Evolutionary conservation across 2,888 invertebrate species (phyloP).

Genomic region (Candidula unifasciata): DNA sequence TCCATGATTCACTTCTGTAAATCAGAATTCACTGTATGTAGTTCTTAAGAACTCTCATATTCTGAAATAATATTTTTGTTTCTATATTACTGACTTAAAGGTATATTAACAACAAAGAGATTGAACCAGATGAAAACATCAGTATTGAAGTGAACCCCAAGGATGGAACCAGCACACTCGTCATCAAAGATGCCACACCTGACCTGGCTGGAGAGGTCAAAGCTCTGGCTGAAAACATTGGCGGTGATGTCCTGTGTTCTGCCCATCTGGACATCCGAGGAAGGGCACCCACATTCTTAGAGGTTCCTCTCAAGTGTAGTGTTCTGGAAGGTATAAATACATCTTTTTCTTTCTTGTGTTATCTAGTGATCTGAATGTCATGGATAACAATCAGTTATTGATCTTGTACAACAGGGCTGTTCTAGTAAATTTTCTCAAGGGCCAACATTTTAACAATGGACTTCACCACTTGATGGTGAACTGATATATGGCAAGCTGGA

Average conservation of each 20-base stretch:
- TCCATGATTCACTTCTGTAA: too few species aligned
- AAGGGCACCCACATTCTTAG: conserved; percentile 74
- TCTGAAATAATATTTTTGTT: too few species aligned
- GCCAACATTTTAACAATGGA: too few species aligned
- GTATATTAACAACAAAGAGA: conserved; percentile 73
- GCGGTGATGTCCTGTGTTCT: conserved; percentile 83
- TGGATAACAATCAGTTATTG: too few species aligned
- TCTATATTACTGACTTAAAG: conserved; percentile 53
- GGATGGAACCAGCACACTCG: conserved; percentile 82
- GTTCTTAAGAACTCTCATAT: too few species aligned
- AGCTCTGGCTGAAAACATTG: conserved; percentile 85
- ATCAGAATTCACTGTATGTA: too few species aligned
- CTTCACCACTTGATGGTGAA: too few species aligned
- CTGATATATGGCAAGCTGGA: too few species aligned
- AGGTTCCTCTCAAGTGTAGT: conserved; percentile 76
- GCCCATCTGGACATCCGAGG: conserved; percentile 78
- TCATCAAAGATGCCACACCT: conserved; percentile 85
- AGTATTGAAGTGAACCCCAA: conserved; percentile 69
- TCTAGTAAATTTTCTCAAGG: too few species aligned
- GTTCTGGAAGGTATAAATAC: conserved; percentile 58
- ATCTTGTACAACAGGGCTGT: too few species aligned
- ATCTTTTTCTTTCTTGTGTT: neutral
- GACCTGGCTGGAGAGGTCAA: conserved; percentile 87
- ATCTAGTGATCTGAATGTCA: too few species aligned
- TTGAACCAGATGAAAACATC: conserved; percentile 70